Conservation (phyloP, 2,797 vertebrate genomes). For the Philypnodon macrostomus region DNA sequence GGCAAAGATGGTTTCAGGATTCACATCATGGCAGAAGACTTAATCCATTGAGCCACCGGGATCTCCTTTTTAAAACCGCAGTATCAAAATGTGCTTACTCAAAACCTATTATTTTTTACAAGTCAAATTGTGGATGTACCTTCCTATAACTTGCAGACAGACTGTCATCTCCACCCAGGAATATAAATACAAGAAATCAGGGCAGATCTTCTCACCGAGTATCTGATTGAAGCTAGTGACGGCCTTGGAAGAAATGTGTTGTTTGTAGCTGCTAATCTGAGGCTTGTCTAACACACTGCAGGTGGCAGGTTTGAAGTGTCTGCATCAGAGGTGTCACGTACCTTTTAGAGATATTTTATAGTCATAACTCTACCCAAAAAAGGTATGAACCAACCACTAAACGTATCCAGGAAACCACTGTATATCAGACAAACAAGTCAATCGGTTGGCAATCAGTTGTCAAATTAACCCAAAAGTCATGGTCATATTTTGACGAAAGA, state of each 20-base stretch:
- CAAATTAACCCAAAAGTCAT: too few species aligned
- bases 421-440: too few species aligned
- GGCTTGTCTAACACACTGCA: constrained; percentile 39
- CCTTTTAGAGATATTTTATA: too few species aligned
- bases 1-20: constrained; percentile 52
- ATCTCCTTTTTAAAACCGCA: constrained; percentile 44
- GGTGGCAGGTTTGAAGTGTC: constrained; percentile 49
- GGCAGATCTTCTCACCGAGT: constrained; percentile 25
- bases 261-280: constrained; percentile 51
- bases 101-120: constrained; percentile 51
- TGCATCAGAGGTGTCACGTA: constrained; percentile 25
- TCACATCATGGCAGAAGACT: constrained; percentile 56
- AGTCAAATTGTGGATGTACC: constrained; percentile 34
- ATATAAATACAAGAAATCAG: constrained; percentile 32
- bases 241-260: constrained; percentile 36
- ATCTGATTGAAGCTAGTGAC: constrained; percentile 44
- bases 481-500: too few species aligned
- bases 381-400: too few species aligned
- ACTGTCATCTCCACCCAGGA: constrained; percentile 37
- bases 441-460: too few species aligned
- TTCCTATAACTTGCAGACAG: constrained; percentile 28
- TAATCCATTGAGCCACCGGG: constrained; percentile 56
- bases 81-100: constrained; percentile 53
- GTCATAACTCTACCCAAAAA: too few species aligned
- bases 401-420: too few species aligned